These are phyloP conservation scores for Hyles euphorbiae DNA, from an alignment of 1,140 invertebrate genomes.

Conservation along the genomic window DNA sequence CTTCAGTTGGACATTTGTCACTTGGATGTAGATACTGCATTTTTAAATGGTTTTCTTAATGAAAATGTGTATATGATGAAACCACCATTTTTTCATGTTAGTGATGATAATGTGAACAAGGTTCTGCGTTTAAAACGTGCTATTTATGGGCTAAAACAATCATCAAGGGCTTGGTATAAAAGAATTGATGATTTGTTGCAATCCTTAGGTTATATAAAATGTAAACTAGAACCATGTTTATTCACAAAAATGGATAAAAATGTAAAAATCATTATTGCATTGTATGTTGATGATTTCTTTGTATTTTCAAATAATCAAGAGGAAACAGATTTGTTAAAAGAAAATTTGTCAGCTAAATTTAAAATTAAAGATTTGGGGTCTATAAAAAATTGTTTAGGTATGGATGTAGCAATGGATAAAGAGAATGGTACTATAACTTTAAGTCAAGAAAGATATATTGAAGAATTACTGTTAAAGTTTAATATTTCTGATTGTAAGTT, in stretches of 20 bases:
- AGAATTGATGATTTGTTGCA: neutral
- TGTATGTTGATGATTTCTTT: slow-evolving; percentile 6
- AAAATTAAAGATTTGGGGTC: slow-evolving; percentile 1
- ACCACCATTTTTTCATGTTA: neutral
- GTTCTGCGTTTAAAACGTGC: neutral
- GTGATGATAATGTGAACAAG: neutral
- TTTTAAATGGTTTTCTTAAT: neutral
- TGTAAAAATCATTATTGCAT: neutral
- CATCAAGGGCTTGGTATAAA: neutral
- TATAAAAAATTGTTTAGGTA: slow-evolving; percentile 1
- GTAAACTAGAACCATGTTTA: slow-evolving; percentile 4
- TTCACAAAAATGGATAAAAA: neutral
- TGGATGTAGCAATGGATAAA: neutral
- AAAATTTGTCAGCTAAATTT: neutral
- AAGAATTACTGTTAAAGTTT: neutral
- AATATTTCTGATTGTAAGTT: slow-evolving; percentile 1
- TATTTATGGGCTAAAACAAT: slow-evolving; percentile 3
- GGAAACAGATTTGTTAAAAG: neutral
- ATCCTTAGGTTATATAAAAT: neutral
- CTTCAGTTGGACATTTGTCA: neutral
- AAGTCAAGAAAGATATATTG: slow-evolving; percentile 1
- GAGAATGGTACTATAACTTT: neutral
- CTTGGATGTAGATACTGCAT: neutral
- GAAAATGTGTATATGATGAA: neutral
- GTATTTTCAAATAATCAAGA: neutral